Percentiles rank a stretch among this genome's conserved stretches.
These are phyloP conservation scores for Caradrina kadenii DNA, from an alignment of 2,888 invertebrate genomes.

Conservation along the genomic window DNA sequence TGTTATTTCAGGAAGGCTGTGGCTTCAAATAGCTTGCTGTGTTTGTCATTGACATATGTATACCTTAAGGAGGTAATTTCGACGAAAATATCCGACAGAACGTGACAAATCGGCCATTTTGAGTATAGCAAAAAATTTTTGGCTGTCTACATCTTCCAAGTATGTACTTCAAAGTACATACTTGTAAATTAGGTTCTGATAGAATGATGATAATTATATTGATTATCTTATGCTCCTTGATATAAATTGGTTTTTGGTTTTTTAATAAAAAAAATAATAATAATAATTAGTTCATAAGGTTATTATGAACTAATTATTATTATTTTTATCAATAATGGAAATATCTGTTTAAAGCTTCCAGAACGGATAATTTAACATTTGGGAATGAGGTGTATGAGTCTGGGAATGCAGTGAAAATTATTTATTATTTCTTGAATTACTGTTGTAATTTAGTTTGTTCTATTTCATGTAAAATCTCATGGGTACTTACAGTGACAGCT, in stretches of 20 bases:
- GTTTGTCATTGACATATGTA: background rate
- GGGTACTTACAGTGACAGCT: too few relatives aligned
- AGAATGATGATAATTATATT: slow-evolving; percentile 1
- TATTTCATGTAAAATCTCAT: too few relatives aligned
- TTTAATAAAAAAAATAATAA: too few relatives aligned
- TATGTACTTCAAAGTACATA: background rate
- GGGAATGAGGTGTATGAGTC: background rate
- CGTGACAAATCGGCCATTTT: background rate
- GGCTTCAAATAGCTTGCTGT: background rate
- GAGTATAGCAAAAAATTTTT: too few relatives aligned
- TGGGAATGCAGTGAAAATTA: background rate
- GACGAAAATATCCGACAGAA: background rate
- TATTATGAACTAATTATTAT: too few relatives aligned
- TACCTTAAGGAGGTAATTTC: background rate
- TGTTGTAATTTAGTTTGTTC: too few relatives aligned
- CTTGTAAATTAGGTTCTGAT: slow-evolving; percentile 16
- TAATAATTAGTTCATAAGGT: slow-evolving; percentile 23
- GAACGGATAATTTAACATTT: slow-evolving; percentile 15
- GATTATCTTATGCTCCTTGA: slow-evolving; percentile 4
- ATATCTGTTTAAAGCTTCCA: slow-evolving; percentile 12
- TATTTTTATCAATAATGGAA: background rate
- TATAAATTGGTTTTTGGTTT: too few relatives aligned
- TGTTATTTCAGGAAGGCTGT: slow-evolving; percentile 20
- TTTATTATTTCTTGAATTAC: too few relatives aligned
- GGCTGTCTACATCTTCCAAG: background rate